Evolutionary conservation across 2,888 invertebrate species (phyloP).

Genomic region (Taphrorychus bicolor): DNA sequence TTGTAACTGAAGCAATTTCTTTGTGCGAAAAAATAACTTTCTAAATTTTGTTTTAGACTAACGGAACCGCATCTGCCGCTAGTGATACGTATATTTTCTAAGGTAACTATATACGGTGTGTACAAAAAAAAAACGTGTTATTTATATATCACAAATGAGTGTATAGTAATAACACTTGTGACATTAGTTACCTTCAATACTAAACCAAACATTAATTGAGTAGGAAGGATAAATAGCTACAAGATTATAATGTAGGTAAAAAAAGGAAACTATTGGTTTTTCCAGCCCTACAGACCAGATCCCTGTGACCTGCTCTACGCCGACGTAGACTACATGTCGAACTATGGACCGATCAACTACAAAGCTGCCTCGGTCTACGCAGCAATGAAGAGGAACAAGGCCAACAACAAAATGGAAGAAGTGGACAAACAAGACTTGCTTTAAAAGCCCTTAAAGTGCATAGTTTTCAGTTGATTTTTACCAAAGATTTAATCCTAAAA

Average conservation of each 20-base stretch:
- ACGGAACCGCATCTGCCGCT: conserved; percentile 67
- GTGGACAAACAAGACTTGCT: conserved; percentile 54
- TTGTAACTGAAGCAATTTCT: too few relatives aligned
- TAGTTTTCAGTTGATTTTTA: not conserved
- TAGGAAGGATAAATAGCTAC: too few relatives aligned
- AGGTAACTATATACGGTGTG: conserved; percentile 52
- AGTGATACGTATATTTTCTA: conserved; percentile 91
- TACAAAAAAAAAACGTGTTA: conserved; percentile 18
- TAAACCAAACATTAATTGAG: too few relatives aligned
- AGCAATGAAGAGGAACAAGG: conserved; percentile 72
- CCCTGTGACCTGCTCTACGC: conserved; percentile 86
- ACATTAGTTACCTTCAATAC: too few relatives aligned
- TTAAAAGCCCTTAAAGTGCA: conserved; percentile 28
- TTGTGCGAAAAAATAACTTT: conserved; percentile 8
- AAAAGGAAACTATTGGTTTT: conserved; percentile 44
- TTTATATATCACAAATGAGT: too few relatives aligned
- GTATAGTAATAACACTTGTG: conserved; percentile 4
- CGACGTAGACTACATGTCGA: conserved; percentile 84
- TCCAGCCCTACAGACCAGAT: conserved; percentile 81
- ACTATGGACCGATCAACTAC: conserved; percentile 89
- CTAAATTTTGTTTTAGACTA: conserved; percentile 68
- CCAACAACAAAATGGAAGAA: conserved; percentile 54
- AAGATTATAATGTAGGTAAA: too few relatives aligned
- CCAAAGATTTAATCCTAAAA: not conserved
- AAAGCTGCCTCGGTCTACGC: conserved; percentile 87